A percentile compares a stretch with the other conserved stretches of the same genome.
Conservation (phyloP, 2,113 vertebrate genomes). For the Pygoscelis adeliae region DNA sequence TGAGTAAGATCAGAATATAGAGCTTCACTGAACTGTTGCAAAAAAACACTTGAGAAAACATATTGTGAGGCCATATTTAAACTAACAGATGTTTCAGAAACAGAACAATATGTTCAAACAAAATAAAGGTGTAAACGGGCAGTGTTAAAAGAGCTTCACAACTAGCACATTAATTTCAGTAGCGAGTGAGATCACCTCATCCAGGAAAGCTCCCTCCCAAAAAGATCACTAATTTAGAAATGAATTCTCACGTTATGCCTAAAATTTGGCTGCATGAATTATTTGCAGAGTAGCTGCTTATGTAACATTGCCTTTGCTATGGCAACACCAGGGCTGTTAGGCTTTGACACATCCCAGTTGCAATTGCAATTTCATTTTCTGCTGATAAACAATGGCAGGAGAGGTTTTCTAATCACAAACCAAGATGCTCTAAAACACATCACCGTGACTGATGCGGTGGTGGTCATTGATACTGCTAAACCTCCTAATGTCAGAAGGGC, state of each 20-base stretch:
- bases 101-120: constrained; percentile 70
- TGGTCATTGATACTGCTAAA: background rate
- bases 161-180: background rate
- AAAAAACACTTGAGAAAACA: constrained; percentile 67
- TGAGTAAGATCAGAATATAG: constrained; percentile 4
- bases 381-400: constrained; percentile 42
- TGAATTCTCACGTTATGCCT: background rate
- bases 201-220: background rate
- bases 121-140: constrained; percentile 58
- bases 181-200: background rate
- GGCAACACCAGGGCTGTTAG: constrained; percentile 21
- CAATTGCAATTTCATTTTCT: constrained; percentile 34
- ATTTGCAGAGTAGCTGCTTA: constrained; percentile 38
- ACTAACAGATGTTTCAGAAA: constrained; percentile 67
- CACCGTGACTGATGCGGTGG: background rate
- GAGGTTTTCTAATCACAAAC: constrained; percentile 19
- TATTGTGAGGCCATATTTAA: constrained; percentile 61
- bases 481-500: background rate
- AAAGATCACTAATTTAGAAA: constrained; percentile 3
- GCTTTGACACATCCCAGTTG: constrained; percentile 37
- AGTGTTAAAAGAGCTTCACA: constrained; percentile 36
- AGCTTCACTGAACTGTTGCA: constrained; percentile 7
- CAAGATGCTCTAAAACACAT: background rate
- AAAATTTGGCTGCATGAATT: constrained; percentile 35
- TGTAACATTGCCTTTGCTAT: constrained; percentile 44